Evolutionary conservation across 2,113 vertebrate genomes (phyloP), one percentile per base, ranked within the genome.

Genomic region (Irena cyanogastra): DNA sequence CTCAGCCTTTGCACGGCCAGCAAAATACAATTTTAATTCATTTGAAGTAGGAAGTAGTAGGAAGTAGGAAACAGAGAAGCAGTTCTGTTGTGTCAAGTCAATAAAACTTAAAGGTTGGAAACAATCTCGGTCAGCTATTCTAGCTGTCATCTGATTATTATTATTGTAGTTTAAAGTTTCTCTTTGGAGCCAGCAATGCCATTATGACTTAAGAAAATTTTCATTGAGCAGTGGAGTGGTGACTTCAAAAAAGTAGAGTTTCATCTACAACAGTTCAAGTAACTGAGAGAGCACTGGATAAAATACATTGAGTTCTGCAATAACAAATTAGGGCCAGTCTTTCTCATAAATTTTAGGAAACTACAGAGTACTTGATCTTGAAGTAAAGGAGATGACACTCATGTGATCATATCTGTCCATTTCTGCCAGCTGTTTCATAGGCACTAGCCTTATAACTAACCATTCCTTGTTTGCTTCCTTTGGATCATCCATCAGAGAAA

Each of bases 21-120:
- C 79, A 94, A 76, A 52, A 79, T 60, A 37, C 31, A 28, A 68
- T 93, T 94, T 93, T 37, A 27, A 63, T 96, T 97, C 44, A 92
- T 90, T 94, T 94, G 52, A 74, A 95, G 44, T 59, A 76, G 30
- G 57, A 83, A 94, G 44, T 57, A 63, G 24, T 83, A 91, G 69
- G 81, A 64, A 64, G 16, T 68, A 35, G 56, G 53, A 93, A 91
- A 49, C 20, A 71, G 61, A 87, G 45, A 95, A 76, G 30, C 33
- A 94, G 37, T 90, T 83, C 37, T 86, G 26, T 92, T 92, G 78
- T 35, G 37, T 82, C 22, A 56, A 53, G 30, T 35, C 31, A 44
- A 37, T 59, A 56, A 44, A 82, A 84, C 21, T 41, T 31, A 53
- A 53, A 54, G 35, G 30, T 63, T 75, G 86, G 28, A 84, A 78